Base-by-base conservation (phyloP, 2,888 invertebrate genomes). In the Neoscelio sp. region DNA sequence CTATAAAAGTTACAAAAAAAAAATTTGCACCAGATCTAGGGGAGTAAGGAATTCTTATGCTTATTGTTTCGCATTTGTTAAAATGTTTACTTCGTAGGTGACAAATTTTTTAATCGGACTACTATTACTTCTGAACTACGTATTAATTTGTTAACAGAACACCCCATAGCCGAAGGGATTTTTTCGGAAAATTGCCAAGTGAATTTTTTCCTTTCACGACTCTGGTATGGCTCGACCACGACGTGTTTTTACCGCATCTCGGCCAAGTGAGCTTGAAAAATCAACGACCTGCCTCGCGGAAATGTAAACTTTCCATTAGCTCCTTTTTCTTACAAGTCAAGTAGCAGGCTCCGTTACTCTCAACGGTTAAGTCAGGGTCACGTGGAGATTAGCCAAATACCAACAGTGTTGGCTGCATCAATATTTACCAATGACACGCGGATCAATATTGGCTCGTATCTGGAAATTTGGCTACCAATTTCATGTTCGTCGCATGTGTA, bases 361-460 rank as follows among this genome's bases (percentile, higher is more conserved):
- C 30, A 15, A 46, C 64, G 42, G 33, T 13, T 46, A 40, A 64
- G 50, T 65, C 64, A 74, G 46, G 54, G 76, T 68, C 68, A 65
- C 62, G 58, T 58, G 56, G 33, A 70, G 77, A 65, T 70, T 65
- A 65, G 64, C 28, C 67, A 78, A 71, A 78, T 67, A 73, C 20
- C 58, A 42, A 20, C 38, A 26, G 52, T 79, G 78, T 81, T 38
- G 56, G 74, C 80, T 71, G 60, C 70, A 35, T 60, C 77, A 81
- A 82, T 76, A 82, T 80, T 76, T 78, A 64, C 75, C 62, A 35
- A 30, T 56, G 56, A 80, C 73, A 64, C 33, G 60, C 65, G 46
- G 71, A 82, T 79, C 82, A 82, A 82, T 82, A 82, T 82, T 80
- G 73, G 40, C 52, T 64, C 40, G 77, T 60, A 48, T 64, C 74